Evolutionary conservation across 1,140 invertebrate genomes (phyloP), one percentile per base, ranked within the genome.

Genomic region (Oryctes rhinoceros): DNA sequence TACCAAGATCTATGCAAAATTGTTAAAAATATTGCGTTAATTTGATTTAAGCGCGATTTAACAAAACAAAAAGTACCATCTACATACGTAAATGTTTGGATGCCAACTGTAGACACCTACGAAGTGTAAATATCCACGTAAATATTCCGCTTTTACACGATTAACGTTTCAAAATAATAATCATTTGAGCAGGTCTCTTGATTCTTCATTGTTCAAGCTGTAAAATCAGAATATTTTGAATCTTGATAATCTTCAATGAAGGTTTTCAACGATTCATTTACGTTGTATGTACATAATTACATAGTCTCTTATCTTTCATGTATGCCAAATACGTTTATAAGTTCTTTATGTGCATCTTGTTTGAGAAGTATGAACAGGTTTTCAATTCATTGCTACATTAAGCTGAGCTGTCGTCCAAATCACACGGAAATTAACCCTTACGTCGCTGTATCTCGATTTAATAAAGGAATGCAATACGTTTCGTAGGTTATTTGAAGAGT

Each of bases 361-460:
- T 71, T 35, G 65, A 71, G 65, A 35, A 37, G 20, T 71, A 71
- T 71, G 65, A 71, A 71, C 18, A 71, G 13, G 35, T 35, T 62
- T 62, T n/a, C 15, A 71, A 37, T 30, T 37, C 24, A 71, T 59
- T 35, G 65, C 65, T 71, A 71, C 65, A 15, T 71, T 71, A 71
- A 71, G 65, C 65, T 71, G 35, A 71, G 20, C 65, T 71, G 24
- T 10, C 65, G 65, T 71, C 65, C 65, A 71, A 71, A 71, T 71
- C 65, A 71, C 65, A 71, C 35, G 35, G 20, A 71, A 24, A 30
- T 71, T 71, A 59, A 59, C 24, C 35, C 65, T 71, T 71, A 35
- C 65, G 35, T 71, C 24, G 65, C 13, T 35, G 15, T 18, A 44
- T 44, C 39, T 44, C 9, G 9, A 44, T 44, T 44, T 44, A 44